Percentiles rank a stretch among this genome's conserved stretches.
Evolutionary conservation across 2,888 invertebrate genomes (phyloP).

Genomic region (Holacanthella duospinosa): DNA sequence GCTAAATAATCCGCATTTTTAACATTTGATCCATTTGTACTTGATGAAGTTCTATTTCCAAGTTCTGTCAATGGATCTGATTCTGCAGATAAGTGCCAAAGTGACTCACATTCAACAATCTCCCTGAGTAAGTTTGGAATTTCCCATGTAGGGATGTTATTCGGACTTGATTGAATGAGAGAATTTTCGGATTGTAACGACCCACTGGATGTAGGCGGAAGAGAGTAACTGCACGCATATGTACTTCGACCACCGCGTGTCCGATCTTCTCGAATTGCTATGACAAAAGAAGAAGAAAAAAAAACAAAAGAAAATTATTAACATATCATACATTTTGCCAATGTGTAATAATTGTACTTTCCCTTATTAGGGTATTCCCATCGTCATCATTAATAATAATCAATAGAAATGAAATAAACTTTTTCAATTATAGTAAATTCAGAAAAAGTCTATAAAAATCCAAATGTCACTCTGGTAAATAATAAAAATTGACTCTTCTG

Average conservation of each 20-base stretch:
- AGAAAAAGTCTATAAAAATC: no score
- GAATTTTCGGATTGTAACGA: slow-evolving; percentile 32
- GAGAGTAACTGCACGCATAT: slow-evolving; percentile 85
- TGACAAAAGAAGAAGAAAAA: slow-evolving; percentile 11
- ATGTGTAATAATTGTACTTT: not conserved
- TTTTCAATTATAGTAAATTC: no score
- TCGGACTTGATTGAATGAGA: slow-evolving; percentile 20
- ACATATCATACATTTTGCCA: not conserved
- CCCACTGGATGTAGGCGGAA: slow-evolving; percentile 51
- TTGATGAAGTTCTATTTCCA: slow-evolving; percentile 33
- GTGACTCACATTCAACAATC: slow-evolving; percentile 91
- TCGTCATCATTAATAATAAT: no score
- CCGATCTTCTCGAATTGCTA: slow-evolving; percentile 85
- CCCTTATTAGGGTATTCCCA: no score
- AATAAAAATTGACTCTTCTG: no score
- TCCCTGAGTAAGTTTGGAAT: slow-evolving; percentile 45
- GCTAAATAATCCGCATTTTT: slow-evolving; percentile 74
- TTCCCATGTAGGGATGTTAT: slow-evolving; percentile 37
- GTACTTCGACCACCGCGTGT: slow-evolving; percentile 92
- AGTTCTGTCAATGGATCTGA: slow-evolving; percentile 44
- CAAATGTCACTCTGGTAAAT: no score
- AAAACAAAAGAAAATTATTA: not conserved
- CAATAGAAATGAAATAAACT: no score
- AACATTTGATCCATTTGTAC: slow-evolving; percentile 47
- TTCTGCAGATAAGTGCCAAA: slow-evolving; percentile 86